Conservation (phyloP, 2,888 invertebrate species). For the Orgyia antiqua region DNA sequence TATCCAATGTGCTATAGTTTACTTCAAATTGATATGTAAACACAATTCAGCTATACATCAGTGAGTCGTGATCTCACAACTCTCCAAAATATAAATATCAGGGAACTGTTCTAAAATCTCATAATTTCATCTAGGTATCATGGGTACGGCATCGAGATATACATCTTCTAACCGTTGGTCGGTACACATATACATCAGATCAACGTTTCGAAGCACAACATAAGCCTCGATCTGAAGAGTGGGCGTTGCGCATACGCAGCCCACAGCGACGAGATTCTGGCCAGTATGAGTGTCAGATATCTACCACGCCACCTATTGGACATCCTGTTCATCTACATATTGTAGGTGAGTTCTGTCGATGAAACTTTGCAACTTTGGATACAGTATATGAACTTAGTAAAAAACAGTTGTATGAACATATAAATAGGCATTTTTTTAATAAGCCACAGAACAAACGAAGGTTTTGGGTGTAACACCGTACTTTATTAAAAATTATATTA, state of each 20-base stretch:
- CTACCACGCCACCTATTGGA: slow-evolving; percentile 92
- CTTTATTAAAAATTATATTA: no score
- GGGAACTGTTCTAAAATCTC: no score
- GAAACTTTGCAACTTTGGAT: no score
- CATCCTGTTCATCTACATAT: slow-evolving; percentile 89
- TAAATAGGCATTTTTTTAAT: no score
- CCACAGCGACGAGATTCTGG: slow-evolving; percentile 90
- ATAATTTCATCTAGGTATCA: slow-evolving; percentile 86
- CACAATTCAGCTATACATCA: no score
- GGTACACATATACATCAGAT: slow-evolving; percentile 91
- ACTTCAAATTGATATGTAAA: no score
- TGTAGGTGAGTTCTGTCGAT: slow-evolving; percentile 87
- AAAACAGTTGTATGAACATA: background rate
- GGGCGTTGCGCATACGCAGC: slow-evolving; percentile 83
- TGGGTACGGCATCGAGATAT: slow-evolving; percentile 95
- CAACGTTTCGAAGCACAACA: slow-evolving; percentile 90
- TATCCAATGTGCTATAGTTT: no score
- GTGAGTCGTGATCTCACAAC: no score
- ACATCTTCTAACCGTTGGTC: slow-evolving; percentile 92
- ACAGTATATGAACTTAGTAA: no score
- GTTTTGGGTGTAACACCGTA: no score
- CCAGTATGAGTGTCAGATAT: slow-evolving; percentile 95
- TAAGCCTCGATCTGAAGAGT: slow-evolving; percentile 91
- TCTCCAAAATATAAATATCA: no score
- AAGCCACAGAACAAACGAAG: no score